Base-by-base conservation (phyloP, 2,888 invertebrate genomes). In the Seladonia tumulorum region DNA sequence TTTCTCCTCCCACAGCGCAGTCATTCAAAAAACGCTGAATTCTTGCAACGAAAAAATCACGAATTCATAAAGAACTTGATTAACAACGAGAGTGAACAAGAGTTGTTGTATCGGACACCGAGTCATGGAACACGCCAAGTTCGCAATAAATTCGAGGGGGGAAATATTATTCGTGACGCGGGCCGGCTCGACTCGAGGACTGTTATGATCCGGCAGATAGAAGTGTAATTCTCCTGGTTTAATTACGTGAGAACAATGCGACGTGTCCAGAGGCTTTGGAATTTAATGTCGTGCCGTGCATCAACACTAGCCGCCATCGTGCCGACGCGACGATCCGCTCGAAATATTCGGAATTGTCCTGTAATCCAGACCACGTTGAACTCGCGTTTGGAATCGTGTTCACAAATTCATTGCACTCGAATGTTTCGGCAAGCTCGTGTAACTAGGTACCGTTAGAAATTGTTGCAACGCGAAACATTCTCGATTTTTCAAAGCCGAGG, bases 221-320 rank as follows among this genome's bases (percentile, higher is more conserved):
- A 79, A 87, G 60, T 74, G 70, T 49, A 71, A 80, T 81, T 79
- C 73, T 70, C 75, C 42, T 39, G 71, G 66, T 70, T 76, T 82
- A 82, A 85, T 87, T 76, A 79, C 29, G 16, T 22, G 70, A 35
- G 29, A 79, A 83, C 81, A 82, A 87, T 87, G 25, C 42, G 78
- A 79, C 76, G 76, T 70, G 22, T 70, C 47, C 68, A 29, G 16
- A 35, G 68, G 70, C 71, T 78, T 76, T 71, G 71, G 78, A 63
- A 78, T 87, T 82, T 74, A 88, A 83, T 42, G 68, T 81, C 49
- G 45, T 60, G 10, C 60, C 74, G 35, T n/a, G 39, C 70, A 45
- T 60, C 74, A 4, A 60, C 47, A 5, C 66, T 16, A 22, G n/a
- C 29, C 57, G 12, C n/a, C 35, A 25, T 60, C 42, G 53, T 39